These are phyloP conservation scores for Recurvirostra avosetta DNA, from an alignment of 2,113 vertebrate genomes.

Conservation along the genomic window DNA sequence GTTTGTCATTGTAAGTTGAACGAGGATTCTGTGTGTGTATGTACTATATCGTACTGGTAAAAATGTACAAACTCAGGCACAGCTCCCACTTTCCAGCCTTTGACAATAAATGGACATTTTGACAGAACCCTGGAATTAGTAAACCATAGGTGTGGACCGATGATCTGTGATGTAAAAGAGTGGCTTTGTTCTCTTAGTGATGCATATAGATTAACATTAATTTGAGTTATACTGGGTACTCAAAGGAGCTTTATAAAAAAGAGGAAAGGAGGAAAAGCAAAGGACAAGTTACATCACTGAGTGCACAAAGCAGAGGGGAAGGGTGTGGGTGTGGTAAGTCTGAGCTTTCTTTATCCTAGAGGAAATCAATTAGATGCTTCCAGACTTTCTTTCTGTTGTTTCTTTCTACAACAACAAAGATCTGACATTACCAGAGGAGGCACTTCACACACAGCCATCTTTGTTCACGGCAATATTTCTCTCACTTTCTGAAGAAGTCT, in stretches of 20 bases:
- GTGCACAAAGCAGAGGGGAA: not conserved
- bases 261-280: not conserved
- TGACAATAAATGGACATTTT: not conserved
- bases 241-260: not conserved
- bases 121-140: not conserved
- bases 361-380: not conserved
- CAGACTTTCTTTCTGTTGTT: not conserved
- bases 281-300: not conserved
- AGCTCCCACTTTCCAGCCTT: not conserved
- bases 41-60: not conserved
- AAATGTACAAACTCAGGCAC: not conserved
- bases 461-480: not conserved
- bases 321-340: not conserved
- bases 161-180: not conserved
- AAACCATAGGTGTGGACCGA: not conserved
- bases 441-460: not conserved
- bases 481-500: not conserved
- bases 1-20: not conserved
- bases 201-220: not conserved
- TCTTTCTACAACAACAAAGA: not conserved
- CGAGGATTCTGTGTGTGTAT: not conserved
- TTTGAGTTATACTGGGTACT: not conserved
- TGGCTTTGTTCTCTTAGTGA: not conserved
- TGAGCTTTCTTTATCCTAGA: not conserved
- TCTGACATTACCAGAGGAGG: not conserved